phyloP scores from a whole-genome alignment of 2,888 invertebrate species.

The Acleris cristana region DNA sequence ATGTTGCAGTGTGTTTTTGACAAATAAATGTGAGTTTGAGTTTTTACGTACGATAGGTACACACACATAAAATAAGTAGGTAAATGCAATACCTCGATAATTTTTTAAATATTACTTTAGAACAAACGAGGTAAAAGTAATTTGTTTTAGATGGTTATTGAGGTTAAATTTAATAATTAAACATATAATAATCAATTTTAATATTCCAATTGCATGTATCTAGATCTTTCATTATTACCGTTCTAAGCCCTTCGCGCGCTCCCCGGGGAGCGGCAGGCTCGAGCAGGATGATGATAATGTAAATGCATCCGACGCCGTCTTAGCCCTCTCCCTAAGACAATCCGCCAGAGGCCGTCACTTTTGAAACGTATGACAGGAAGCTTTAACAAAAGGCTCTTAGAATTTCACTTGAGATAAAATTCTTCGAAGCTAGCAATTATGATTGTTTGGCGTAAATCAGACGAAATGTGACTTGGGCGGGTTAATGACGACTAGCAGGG shows the following conservation, averaged over 20 bases:
- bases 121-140: neutral
- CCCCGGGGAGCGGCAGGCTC: constrained; percentile 56
- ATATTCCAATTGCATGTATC: neutral
- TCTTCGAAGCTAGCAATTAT: constrained; percentile 23
- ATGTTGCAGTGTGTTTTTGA: too few species aligned
- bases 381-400: constrained; percentile 46
- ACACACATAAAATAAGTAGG: too few species aligned
- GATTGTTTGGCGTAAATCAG: neutral
- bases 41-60: too few species aligned
- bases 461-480: neutral
- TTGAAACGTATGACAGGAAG: constrained; percentile 53
- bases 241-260: constrained; percentile 48
- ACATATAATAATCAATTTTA: neutral
- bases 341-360: constrained; percentile 51
- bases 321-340: constrained; percentile 51
- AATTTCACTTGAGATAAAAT: constrained; percentile 41
- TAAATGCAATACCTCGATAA: too few species aligned
- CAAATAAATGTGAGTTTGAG: too few species aligned
- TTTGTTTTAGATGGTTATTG: too few species aligned
- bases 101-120: neutral
- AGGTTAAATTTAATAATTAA: neutral
- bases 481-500: too few species aligned
- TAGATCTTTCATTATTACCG: constrained; percentile 13
- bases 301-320: constrained; percentile 59
- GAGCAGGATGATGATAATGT: constrained; percentile 62